Base-by-base conservation (phyloP, 2,888 invertebrate species). In the Aporophyla lueneburgensis region DNA sequence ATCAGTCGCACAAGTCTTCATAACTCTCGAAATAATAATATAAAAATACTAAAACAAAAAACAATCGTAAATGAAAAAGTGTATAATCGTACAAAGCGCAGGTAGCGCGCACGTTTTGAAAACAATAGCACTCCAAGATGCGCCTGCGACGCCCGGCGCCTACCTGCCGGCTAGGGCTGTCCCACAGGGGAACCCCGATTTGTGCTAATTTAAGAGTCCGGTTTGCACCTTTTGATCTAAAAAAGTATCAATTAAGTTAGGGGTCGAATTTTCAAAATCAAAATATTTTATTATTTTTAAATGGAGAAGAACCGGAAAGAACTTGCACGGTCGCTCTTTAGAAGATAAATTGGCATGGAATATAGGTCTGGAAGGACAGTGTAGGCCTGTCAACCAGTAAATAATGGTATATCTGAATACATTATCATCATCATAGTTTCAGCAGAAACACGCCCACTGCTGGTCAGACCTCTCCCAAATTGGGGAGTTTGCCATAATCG, bases 71-170 rank as follows among this genome's bases (percentile, higher is more conserved):
- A 72, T 72, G 78, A 82, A 88, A 89, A 86, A 83, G 77, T 74
- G 80, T 86, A 84, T 88, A 85, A 89, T 87, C 82, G 83, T 78
- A 83, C 76, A 63, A 88, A 78, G 86, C 85, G 85, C 92, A 92
- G 92, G 92, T 91, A 91, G 92, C 86, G 87, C 87, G 87, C 82
- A 81, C 83, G 75, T 85, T 87, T 80, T 78, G 84, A 88, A 87
- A 90, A 92, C 92, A 92, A 92, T 91, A 88, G 91, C 80, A 65
- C 76, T 73, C 58, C 76, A 84, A 85, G 85, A 80, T 84, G 82
- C 83, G 88, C 81, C 49, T 81, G 90, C 88, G 87, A 87, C 83
- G 83, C 84, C 87, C 80, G 89, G 91, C 89, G 87, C 89, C 89
- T 88, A 88, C 83, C 84, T 84, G 78, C 71, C 84, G 46, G 77